Evolutionary conservation across 2,797 vertebrate genomes (phyloP), one percentile per base, ranked within the genome.

Genomic region (Lindbergichthys nudifrons): DNA sequence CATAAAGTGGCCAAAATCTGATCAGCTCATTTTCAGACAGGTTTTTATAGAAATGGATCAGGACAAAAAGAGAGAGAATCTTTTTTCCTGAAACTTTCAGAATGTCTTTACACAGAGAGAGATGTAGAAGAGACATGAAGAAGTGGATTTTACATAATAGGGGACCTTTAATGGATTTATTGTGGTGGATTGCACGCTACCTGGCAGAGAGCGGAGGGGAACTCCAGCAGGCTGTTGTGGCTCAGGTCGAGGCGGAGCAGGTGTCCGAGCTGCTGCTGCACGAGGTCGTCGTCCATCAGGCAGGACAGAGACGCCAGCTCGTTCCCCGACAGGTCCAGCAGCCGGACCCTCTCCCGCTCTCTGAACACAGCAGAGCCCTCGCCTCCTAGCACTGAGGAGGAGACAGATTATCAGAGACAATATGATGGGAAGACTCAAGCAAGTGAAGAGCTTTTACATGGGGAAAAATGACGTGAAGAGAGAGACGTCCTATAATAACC

Each of bases 311-410:
- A 94, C 88, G 94, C 94, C 86, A 99, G 77, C 75, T 99, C 97
- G 72, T 99, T 99, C 43, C 96, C 96, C 0, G 98, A 99, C 67
- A 99, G 94, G 87, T 99, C 98, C 73, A 99, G 84, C 60, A 97
- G 94, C 47, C 92, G 95, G 89, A 99, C 96, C 80, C 86, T 86
- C 79, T 98, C 97, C 89, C 83, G 95, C 80, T 98, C 97, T 64
- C 90, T 91, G 58, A 69, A 73, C 82, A 92, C 93, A 43, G 94
- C 56, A 3, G 82, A 94, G 79, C 86, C 95, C 45, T 98, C 96
- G 11, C 88, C 87, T 0, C 87, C 76, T 11, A 87, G 62, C 12
- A 75, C 92, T 90, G 89, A 65, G 11, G 74, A 86, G 18, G 42
- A 1, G n/a, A 26, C 6, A 42, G 3, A 30, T 14, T 12, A 11